Evolutionary conservation across 37 sponge, comb jelly and placozoan genomes (phyloP).

Genomic region (Axinella damicornis): DNA sequence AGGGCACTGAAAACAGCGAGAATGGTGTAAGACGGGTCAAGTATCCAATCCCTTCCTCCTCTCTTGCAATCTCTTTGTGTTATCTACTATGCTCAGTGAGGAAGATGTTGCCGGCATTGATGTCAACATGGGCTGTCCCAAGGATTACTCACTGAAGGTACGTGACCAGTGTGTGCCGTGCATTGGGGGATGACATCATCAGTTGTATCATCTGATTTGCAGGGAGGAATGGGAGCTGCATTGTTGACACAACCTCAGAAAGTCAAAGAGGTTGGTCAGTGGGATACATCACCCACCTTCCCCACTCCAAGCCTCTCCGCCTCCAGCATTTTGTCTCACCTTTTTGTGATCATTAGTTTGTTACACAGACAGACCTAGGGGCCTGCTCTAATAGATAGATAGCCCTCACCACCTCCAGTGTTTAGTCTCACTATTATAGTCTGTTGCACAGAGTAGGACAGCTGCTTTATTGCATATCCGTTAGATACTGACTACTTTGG

Average conservation of each 20-base stretch:
- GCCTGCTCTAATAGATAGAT: too few species aligned
- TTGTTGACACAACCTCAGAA: constrained; percentile 87
- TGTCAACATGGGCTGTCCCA: constrained; percentile 99
- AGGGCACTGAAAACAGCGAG: constrained; percentile 76
- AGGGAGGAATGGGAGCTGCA: constrained; percentile 99
- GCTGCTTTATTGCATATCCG: too few species aligned
- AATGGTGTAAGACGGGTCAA: constrained; percentile 57
- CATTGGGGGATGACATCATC: not conserved
- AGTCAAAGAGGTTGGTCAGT: constrained; percentile 76
- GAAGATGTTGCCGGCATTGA: constrained; percentile 96
- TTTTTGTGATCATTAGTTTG: too few species aligned
- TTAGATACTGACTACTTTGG: constrained; percentile 85
- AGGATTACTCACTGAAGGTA: constrained; percentile 95
- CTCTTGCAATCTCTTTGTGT: not conserved
- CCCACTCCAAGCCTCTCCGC: too few species aligned
- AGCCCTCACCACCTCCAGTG: too few species aligned
- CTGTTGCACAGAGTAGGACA: too few species aligned
- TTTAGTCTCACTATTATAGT: too few species aligned
- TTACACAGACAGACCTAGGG: too few species aligned
- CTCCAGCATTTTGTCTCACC: too few species aligned
- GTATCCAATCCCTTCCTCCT: not conserved
- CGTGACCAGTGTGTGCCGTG: constrained; percentile 6
- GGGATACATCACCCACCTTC: too few species aligned
- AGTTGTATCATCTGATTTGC: not conserved
- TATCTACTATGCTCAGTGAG: constrained; percentile 59